Conservation (phyloP, 2,113 vertebrate species). For the Mastomys coucha region DNA sequence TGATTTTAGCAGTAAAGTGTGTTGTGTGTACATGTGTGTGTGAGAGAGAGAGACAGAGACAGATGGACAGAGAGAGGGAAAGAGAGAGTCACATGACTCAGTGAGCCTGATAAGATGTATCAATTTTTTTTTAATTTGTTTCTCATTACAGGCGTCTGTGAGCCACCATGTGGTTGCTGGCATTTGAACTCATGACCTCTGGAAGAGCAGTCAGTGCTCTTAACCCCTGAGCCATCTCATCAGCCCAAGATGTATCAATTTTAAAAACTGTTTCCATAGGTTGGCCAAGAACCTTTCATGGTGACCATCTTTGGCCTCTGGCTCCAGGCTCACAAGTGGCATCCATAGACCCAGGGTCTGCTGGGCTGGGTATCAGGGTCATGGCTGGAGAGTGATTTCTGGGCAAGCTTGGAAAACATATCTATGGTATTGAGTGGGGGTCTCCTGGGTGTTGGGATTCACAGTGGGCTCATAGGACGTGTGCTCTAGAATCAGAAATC, state of each 20-base stretch:
- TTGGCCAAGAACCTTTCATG: not conserved
- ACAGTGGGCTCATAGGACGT: not conserved
- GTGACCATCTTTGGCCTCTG: not conserved
- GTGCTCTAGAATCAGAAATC: not conserved
- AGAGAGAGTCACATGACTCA: not conserved
- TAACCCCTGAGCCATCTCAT: too few relatives aligned
- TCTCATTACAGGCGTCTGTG: too few relatives aligned
- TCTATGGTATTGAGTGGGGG: not conserved
- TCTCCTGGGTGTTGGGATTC: rapidly evolving
- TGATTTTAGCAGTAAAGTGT: not conserved
- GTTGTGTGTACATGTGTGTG: not conserved
- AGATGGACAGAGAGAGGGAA: too few relatives aligned
- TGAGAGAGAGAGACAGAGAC: not conserved
- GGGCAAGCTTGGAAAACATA: not conserved
- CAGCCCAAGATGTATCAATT: too few relatives aligned
- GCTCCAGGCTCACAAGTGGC: not conserved
- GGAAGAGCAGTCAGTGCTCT: too few relatives aligned
- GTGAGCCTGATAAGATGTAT: not conserved
- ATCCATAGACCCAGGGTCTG: not conserved
- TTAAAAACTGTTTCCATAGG: not conserved
- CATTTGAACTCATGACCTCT: too few relatives aligned
- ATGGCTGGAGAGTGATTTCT: not conserved
- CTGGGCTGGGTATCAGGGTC: not conserved
- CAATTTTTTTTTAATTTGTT: too few relatives aligned
- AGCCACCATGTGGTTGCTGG: too few relatives aligned